A percentile compares a stretch with the other conserved stretches of the same genome.
phyloP scores from a whole-genome alignment of 2,888 invertebrate species.

The Chydorus sphaericus region DNA sequence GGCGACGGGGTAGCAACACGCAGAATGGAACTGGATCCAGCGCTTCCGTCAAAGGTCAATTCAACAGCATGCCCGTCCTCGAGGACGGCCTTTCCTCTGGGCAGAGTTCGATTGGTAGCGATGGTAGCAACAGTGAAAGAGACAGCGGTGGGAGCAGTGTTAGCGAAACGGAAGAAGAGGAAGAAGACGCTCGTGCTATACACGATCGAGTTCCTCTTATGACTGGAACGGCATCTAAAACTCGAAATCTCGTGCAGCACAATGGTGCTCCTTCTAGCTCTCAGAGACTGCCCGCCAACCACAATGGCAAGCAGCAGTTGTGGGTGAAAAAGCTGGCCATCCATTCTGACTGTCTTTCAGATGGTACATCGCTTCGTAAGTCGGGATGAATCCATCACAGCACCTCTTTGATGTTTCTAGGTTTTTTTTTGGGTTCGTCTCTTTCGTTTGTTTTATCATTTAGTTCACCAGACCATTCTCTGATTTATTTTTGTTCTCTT shows the following conservation, averaged over 20 bases:
- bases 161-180: background rate
- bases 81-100: constrained; percentile 90
- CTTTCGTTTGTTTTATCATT: background rate
- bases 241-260: no score
- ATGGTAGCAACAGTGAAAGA: no score
- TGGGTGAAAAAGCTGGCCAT: background rate
- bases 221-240: no score
- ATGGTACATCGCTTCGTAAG: background rate
- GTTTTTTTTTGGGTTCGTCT: background rate
- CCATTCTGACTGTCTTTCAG: background rate
- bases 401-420: no score
- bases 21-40: no score
- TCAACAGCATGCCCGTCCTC: constrained; percentile 72
- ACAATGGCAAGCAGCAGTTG: no score
- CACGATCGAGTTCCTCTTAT: background rate
- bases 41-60: constrained; percentile 35
- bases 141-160: background rate
- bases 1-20: background rate
- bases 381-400: no score
- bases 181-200: background rate
- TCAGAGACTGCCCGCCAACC: no score
- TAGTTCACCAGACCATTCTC: background rate
- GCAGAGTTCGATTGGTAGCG: constrained; percentile 62
- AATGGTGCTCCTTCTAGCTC: no score
- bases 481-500: background rate